Conservation (phyloP, 2,888 invertebrate genomes). For the Brachyopa scutellaris region DNA sequence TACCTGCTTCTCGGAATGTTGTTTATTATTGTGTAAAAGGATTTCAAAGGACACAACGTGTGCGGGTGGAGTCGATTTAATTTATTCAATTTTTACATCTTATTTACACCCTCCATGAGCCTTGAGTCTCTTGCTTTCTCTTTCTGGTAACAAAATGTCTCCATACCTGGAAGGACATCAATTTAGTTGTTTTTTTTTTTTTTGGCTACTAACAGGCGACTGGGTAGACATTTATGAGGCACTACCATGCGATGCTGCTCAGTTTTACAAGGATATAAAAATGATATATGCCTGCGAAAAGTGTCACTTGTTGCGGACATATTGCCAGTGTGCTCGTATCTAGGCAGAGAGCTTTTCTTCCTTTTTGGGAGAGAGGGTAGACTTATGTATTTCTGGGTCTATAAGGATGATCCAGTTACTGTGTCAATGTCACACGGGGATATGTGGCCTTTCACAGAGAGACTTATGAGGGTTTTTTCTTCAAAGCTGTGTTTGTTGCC, state of each 20-base stretch:
- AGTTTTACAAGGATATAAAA: conserved; percentile 74
- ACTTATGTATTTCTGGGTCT: conserved; percentile 41
- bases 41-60: conserved; percentile 17
- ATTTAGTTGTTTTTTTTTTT: conserved; percentile 27
- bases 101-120: conserved; percentile 56
- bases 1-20: conserved; percentile 39
- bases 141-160: conserved; percentile 25
- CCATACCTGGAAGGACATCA: conserved; percentile 55
- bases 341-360: too few species aligned
- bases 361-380: too few species aligned
- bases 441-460: conserved; percentile 55
- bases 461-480: conserved; percentile 42
- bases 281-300: conserved; percentile 79
- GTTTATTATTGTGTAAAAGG: conserved; percentile 52
- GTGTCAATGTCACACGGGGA: conserved; percentile 65
- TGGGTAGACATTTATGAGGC: conserved; percentile 73
- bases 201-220: conserved; percentile 15
- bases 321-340: conserved; percentile 41
- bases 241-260: conserved; percentile 75
- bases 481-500: conserved; percentile 19
- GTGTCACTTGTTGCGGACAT: conserved; percentile 77
- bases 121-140: conserved; percentile 1
- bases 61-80: conserved; percentile 37
- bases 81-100: conserved; percentile 63
- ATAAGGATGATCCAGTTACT: conserved; percentile 64